A percentile compares a stretch with the other conserved stretches of the same genome.
These are phyloP conservation scores for Henricia sp. DNA, from an alignment of 53 echinoderm and acorn worm species.

Conservation along the genomic window DNA sequence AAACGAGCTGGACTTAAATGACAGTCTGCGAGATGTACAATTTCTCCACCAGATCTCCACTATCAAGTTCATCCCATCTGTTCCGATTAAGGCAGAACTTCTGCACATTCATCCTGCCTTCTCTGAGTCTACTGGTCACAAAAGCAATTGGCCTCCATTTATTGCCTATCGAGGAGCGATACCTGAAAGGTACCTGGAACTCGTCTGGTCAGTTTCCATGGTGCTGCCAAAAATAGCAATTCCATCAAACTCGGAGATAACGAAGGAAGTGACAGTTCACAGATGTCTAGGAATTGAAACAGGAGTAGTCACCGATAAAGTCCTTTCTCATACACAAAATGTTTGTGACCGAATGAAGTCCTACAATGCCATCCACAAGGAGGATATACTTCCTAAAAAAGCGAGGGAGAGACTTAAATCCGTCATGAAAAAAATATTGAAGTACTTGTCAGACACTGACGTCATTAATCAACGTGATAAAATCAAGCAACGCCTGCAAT, in stretches of 20 bases:
- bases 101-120: slow-evolving; percentile 47
- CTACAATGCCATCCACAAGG: slow-evolving; percentile 44
- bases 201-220: slow-evolving; percentile 46
- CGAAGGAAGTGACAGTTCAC: slow-evolving; percentile 19
- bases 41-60: slow-evolving; percentile 1
- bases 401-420: slow-evolving; percentile 16
- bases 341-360: slow-evolving; percentile 37
- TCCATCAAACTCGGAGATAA: background rate
- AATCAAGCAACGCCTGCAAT: slow-evolving; percentile 2
- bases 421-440: slow-evolving; percentile 7
- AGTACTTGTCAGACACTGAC: slow-evolving; percentile 13
- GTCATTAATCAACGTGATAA: background rate
- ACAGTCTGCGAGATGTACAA: background rate
- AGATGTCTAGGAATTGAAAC: slow-evolving; percentile 40
- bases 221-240: slow-evolving; percentile 34
- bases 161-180: slow-evolving; percentile 47
- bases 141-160: background rate
- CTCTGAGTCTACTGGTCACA: background rate
- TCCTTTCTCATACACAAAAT: slow-evolving; percentile 34
- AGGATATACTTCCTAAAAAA: slow-evolving; percentile 33
- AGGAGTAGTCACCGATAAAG: slow-evolving; percentile 6
- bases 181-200: slow-evolving; percentile 32
- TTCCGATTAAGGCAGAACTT: background rate
- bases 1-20: background rate
- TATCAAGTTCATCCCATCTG: slow-evolving; percentile 56